Conservation (phyloP, 1,140 invertebrate genomes). For the Drosophila navojoa region DNA sequence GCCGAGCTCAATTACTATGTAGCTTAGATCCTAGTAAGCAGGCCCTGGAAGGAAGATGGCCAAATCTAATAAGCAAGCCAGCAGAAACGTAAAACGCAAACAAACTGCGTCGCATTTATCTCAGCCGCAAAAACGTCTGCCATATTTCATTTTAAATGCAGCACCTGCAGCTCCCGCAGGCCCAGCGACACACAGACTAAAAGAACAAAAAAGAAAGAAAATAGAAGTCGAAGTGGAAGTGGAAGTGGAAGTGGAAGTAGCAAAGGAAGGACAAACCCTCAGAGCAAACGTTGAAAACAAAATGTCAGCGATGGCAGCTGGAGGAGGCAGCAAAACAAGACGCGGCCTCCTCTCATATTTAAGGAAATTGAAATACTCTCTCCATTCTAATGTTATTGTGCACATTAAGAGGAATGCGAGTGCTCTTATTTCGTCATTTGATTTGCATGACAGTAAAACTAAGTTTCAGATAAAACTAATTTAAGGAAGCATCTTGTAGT, state of each 20-base stretch:
- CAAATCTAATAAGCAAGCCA: slow-evolving; percentile 68
- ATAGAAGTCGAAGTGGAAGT: slow-evolving; percentile 16
- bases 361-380: background rate
- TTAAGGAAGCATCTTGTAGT: too few species aligned
- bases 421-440: too few species aligned
- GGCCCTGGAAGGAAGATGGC: slow-evolving; percentile 15
- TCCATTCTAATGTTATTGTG: background rate
- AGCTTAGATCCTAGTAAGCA: slow-evolving; percentile 26
- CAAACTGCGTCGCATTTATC: slow-evolving; percentile 70
- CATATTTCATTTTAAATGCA: slow-evolving; percentile 80
- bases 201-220: slow-evolving; percentile 30
- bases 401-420: too few species aligned
- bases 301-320: slow-evolving; percentile 73
- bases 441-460: too few species aligned
- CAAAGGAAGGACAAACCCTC: slow-evolving; percentile 11
- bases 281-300: slow-evolving; percentile 63
- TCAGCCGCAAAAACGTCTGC: slow-evolving; percentile 75
- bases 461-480: too few species aligned
- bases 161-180: slow-evolving; percentile 69
- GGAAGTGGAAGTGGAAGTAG: slow-evolving; percentile 4
- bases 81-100: slow-evolving; percentile 54
- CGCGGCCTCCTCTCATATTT: background rate
- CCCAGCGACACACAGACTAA: background rate
- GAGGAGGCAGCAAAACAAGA: slow-evolving; percentile 29
- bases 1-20: too few species aligned